phyloP scores from a whole-genome alignment of 2,113 vertebrate species.

The Sander lucioperca region DNA sequence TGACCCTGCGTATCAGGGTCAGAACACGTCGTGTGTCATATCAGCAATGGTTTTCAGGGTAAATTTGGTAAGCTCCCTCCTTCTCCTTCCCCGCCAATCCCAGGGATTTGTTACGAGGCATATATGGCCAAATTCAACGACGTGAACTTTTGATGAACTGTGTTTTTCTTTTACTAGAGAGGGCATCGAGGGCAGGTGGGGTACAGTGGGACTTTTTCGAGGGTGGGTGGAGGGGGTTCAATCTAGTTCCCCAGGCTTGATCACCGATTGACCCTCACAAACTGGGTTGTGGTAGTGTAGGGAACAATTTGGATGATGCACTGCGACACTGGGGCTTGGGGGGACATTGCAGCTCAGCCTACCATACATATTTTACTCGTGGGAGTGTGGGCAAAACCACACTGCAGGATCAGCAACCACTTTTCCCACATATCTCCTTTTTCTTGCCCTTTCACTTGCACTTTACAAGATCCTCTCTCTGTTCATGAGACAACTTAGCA shows the following conservation, averaged over 20 bases:
- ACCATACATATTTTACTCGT: constrained; percentile 42
- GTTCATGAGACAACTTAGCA: constrained; percentile 17
- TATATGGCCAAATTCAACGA: constrained; percentile 42
- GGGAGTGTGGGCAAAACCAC: constrained; percentile 13
- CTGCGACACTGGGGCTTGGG: constrained; percentile 13
- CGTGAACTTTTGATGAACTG: constrained; percentile 81
- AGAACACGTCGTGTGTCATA: constrained; percentile 66
- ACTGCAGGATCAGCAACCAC: constrained; percentile 12
- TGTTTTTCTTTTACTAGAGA: constrained; percentile 30
- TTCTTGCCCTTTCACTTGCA: constrained; percentile 25
- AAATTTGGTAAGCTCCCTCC: constrained; percentile 50
- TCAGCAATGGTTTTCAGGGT: constrained; percentile 58
- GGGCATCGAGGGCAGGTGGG: constrained; percentile 53
- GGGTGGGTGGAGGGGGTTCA: not conserved
- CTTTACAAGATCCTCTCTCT: constrained; percentile 39
- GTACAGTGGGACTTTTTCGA: constrained; percentile 55
- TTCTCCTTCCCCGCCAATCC: constrained; percentile 47
- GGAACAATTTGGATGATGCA: constrained; percentile 22
- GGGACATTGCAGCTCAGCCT: constrained; percentile 22
- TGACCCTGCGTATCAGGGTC: constrained; percentile 76
- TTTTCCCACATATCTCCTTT: constrained; percentile 7
- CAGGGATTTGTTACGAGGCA: constrained; percentile 47
- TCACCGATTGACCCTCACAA: constrained; percentile 49
- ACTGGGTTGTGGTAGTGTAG: not conserved
- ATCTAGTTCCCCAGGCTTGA: constrained; percentile 42